Conservation (phyloP, 2,888 invertebrate species). For the Coenonympha glycerion region DNA sequence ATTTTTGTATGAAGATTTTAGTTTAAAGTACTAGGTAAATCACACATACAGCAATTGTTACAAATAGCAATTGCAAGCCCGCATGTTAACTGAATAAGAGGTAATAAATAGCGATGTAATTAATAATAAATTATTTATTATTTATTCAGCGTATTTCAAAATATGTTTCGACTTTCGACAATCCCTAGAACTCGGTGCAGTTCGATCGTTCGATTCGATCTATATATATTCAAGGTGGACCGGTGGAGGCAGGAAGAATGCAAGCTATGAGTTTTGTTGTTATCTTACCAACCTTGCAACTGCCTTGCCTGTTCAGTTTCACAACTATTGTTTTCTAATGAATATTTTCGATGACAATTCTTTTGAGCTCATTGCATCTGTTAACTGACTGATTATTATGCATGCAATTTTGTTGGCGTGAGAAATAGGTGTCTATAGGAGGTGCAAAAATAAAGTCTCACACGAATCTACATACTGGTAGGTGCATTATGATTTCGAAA, state of each 20-base stretch:
- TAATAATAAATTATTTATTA: too few relatives aligned
- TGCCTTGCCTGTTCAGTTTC: conserved; percentile 30
- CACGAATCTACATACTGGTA: too few relatives aligned
- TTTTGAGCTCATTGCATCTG: not conserved
- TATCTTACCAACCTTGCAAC: conserved; percentile 37
- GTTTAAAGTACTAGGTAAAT: too few relatives aligned
- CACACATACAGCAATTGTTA: too few relatives aligned
- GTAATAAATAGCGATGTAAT: too few relatives aligned
- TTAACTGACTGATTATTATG: not conserved
- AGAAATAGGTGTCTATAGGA: not conserved
- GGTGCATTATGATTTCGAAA: too few relatives aligned
- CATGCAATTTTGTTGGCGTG: conserved; percentile 1
- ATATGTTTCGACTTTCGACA: conserved; percentile 31
- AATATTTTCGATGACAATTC: conserved; percentile 3
- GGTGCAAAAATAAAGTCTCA: too few relatives aligned
- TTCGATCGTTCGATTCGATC: conserved; percentile 32
- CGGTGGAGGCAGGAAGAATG: conserved; percentile 61
- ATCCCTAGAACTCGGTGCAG: conserved; percentile 30
- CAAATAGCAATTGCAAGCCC: too few relatives aligned
- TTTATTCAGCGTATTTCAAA: not conserved
- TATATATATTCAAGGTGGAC: conserved; percentile 54
- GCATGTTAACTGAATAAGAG: too few relatives aligned
- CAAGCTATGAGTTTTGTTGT: conserved; percentile 32
- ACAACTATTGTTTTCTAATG: conserved; percentile 18
- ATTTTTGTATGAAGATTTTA: too few relatives aligned